phyloP scores from a whole-genome alignment of 1,140 invertebrate genomes.

The Drosophila pallidifrons region DNA sequence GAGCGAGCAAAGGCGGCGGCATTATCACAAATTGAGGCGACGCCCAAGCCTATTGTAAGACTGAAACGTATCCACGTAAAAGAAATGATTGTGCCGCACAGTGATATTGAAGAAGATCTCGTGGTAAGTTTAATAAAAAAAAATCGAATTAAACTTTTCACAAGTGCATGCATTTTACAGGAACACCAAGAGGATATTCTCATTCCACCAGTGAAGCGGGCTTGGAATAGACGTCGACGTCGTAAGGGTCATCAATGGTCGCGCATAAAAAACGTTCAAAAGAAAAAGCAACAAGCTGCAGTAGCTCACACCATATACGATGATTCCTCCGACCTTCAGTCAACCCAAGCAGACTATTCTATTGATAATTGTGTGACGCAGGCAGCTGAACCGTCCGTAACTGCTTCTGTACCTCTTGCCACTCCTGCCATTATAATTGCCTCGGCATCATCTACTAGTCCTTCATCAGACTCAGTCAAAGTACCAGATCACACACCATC shows the following conservation, averaged over 20 bases:
- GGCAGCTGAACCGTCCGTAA: neutral
- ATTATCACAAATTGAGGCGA: neutral
- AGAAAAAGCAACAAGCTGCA: constrained; percentile 18
- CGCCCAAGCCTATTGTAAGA: constrained; percentile 32
- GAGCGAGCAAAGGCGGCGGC: neutral
- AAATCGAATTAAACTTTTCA: neutral
- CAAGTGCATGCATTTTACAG: neutral
- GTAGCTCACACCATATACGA: neutral
- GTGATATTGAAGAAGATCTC: constrained; percentile 1
- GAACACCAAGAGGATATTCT: neutral
- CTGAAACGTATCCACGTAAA: constrained; percentile 37
- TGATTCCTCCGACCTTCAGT: neutral
- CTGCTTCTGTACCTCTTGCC: neutral
- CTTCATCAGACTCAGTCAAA: neutral
- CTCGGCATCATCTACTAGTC: neutral
- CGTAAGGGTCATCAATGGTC: constrained; percentile 26
- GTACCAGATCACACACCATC: neutral
- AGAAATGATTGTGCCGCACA: neutral
- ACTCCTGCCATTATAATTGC: constrained; percentile 4
- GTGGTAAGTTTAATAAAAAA: constrained; percentile 6
- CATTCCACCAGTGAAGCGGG: neutral
- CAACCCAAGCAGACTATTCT: constrained; percentile 1
- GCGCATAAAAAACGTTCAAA: constrained; percentile 3
- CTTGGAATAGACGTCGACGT: constrained; percentile 9
- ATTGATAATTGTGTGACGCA: neutral